A percentile compares a stretch with the other conserved stretches of the same genome.
Conservation (phyloP, 2,797 vertebrate species). For the Bovichtus variegatus region DNA sequence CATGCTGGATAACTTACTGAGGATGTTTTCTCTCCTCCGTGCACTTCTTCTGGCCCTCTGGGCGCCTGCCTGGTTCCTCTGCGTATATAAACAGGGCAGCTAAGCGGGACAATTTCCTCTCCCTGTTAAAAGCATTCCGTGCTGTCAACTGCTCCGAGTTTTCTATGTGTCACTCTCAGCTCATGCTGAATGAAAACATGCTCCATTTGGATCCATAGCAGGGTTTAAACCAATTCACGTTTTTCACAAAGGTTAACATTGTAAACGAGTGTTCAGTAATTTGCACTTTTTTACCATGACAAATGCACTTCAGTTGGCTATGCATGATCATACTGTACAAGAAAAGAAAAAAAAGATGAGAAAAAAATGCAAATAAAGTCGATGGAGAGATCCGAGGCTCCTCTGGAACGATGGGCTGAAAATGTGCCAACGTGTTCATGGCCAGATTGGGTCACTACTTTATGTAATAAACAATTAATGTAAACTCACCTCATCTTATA, state of each 20-base stretch:
- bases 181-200: slow-evolving; percentile 31
- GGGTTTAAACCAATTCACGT: neutral
- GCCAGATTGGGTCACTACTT: too few species aligned
- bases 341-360: neutral
- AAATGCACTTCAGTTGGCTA: neutral
- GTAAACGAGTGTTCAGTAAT: neutral
- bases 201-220: neutral
- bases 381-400: neutral
- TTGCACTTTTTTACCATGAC: too few species aligned
- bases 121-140: neutral
- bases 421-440: too few species aligned
- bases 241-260: neutral
- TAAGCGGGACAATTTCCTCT: slow-evolving; percentile 13
- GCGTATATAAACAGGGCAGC: neutral
- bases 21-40: neutral
- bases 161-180: slow-evolving; percentile 23
- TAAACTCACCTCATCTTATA: too few species aligned
- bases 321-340: neutral
- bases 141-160: slow-evolving; percentile 21
- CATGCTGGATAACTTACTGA: neutral
- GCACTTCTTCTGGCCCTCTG: too few species aligned
- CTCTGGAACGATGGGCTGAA: too few species aligned
- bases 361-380: neutral
- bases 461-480: too few species aligned
- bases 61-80: neutral